Evolutionary conservation across 1,140 invertebrate genomes (phyloP), one percentile per base, ranked within the genome.

Genomic region (Cylas formicarius): DNA sequence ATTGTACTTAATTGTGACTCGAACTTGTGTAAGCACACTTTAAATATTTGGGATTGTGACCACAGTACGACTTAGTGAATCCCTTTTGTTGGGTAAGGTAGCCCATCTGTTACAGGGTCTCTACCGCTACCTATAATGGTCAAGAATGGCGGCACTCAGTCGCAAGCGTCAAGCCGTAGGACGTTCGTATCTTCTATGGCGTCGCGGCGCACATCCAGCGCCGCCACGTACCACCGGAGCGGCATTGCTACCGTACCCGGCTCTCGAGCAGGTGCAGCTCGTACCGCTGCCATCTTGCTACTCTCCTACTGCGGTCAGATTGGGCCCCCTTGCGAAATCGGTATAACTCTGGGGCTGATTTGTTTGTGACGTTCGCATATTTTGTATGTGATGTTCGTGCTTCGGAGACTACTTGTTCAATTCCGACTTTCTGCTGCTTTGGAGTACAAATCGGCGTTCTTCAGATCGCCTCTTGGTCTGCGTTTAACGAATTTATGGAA

Each of bases 261-360:
- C 50, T 84, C 82, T 55, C 77, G 84, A 71, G 82, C 83, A 86
- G 84, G 84, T 84, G 84, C 84, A 76, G 84, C 84, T 69, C 80
- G 84, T 67, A 77, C 82, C 70, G 84, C 84, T 67, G 84, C 84
- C 80, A 86, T 88, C 80, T 84, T 87, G 81, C 81, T 88, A 72
- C 85, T 86, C 74, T 86, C 84, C 73, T 85, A 81, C 72, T 83
- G 50, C 46, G 45, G n/a, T n/a, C n/a, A n/a, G n/a, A 42, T 17
- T n/a, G 39, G 31, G 17, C 27, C 39, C 17, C 28, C 39, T 20
- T 17, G 21, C 13, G 39, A 42, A 31, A 31, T 19, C 16, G n/a
- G n/a, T n/a, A n/a, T n/a, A n/a, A n/a, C n/a, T n/a, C n/a, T n/a
- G n/a, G n/a, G n/a, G n/a, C n/a, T n/a, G n/a, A n/a, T n/a, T n/a